Percentiles rank a stretch among this genome's conserved stretches.
phyloP scores from a whole-genome alignment of 2,113 vertebrate genomes.

The Abramis brama region DNA sequence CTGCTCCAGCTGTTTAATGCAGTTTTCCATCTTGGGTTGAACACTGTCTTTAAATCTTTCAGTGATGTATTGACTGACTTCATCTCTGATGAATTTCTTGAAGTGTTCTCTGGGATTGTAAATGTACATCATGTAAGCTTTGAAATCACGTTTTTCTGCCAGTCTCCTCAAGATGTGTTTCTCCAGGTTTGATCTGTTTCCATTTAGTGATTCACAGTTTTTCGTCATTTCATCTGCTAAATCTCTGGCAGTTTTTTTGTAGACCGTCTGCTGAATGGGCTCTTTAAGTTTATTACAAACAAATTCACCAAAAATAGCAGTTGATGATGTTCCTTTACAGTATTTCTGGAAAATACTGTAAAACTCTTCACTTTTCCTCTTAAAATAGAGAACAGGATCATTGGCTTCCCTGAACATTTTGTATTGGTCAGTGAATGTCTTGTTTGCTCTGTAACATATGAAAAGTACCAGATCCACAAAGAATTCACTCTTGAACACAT shows the following conservation, averaged over 20 bases:
- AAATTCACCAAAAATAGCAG: slow-evolving; percentile 62
- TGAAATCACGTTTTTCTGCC: background rate
- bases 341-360: slow-evolving; percentile 46
- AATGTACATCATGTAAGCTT: background rate
- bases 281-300: slow-evolving; percentile 67
- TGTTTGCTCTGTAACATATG: slow-evolving; percentile 56
- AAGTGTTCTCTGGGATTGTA: background rate
- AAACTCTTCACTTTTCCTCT: slow-evolving; percentile 67
- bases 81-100: too few relatives aligned
- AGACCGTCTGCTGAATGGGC: slow-evolving; percentile 36
- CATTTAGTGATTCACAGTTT: background rate
- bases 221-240: slow-evolving; percentile 52
- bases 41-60: too few relatives aligned
- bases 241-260: slow-evolving; percentile 40
- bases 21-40: too few relatives aligned
- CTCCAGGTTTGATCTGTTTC: background rate
- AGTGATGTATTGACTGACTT: too few relatives aligned
- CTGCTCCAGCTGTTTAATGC: too few relatives aligned
- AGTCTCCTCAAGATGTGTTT: background rate
- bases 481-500: slow-evolving; percentile 46
- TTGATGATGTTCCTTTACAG: slow-evolving; percentile 63
- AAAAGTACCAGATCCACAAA: slow-evolving; percentile 54
- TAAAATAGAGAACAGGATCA: slow-evolving; percentile 64
- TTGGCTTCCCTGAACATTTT: slow-evolving; percentile 58
- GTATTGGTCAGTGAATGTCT: slow-evolving; percentile 63